These are phyloP conservation scores for Dinothrombium tinctorium DNA, from an alignment of 1,140 invertebrate genomes.

Conservation along the genomic window DNA sequence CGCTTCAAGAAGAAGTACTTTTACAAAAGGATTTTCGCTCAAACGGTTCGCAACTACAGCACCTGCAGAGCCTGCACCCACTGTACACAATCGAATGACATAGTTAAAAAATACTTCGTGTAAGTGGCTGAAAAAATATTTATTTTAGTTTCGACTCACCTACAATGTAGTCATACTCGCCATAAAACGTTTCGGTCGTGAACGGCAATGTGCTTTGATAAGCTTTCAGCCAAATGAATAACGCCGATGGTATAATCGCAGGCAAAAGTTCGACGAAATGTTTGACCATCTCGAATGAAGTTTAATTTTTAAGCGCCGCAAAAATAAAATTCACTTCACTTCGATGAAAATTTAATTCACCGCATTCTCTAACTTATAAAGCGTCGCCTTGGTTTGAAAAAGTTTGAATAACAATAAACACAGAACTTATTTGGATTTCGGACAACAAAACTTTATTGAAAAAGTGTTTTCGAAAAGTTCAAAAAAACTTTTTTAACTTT, in stretches of 20 bases:
- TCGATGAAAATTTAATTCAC: too few relatives aligned
- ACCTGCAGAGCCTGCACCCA: slow-evolving; percentile 47
- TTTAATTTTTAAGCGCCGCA: too few relatives aligned
- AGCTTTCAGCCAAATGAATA: slow-evolving; percentile 6
- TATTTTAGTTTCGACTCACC: slow-evolving; percentile 11
- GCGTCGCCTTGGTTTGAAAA: too few relatives aligned
- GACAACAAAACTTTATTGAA: too few relatives aligned
- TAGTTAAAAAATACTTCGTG: slow-evolving; percentile 11
- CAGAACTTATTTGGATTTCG: too few relatives aligned
- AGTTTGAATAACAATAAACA: too few relatives aligned
- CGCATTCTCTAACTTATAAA: too few relatives aligned
- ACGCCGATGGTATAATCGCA: slow-evolving; percentile 7
- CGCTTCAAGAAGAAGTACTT: slow-evolving; percentile 40
- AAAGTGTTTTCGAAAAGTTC: too few relatives aligned
- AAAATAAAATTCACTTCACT: too few relatives aligned
- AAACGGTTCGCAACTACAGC: slow-evolving; percentile 35
- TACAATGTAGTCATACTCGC: slow-evolving; percentile 17
- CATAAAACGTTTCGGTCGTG: slow-evolving; percentile 10
- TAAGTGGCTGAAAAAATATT: background rate
- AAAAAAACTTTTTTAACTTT: too few relatives aligned
- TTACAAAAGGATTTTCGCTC: slow-evolving; percentile 28
- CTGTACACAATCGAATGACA: slow-evolving; percentile 44
- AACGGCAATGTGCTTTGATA: slow-evolving; percentile 6
- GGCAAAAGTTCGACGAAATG: too few relatives aligned
- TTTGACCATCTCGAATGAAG: too few relatives aligned